Conservation (phyloP, 2,888 invertebrate species). For the Thyatira batis region DNA sequence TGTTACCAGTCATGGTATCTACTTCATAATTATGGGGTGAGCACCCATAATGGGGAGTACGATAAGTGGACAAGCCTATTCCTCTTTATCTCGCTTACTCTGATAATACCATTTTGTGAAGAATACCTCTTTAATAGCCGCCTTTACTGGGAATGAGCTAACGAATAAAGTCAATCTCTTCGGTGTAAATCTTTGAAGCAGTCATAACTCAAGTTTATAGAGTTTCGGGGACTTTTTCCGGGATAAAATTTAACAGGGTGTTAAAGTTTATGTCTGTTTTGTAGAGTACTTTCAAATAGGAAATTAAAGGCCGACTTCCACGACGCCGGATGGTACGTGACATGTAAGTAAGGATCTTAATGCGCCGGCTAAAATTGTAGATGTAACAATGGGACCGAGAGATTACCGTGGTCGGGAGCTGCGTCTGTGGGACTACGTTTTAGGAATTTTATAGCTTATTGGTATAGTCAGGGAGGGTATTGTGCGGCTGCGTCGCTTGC, state of each 20-base stretch:
- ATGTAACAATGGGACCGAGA: background rate
- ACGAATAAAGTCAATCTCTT: conserved; percentile 73
- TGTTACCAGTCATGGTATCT: conserved; percentile 26
- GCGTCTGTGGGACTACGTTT: background rate
- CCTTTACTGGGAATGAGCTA: conserved; percentile 65
- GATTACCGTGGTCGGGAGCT: background rate
- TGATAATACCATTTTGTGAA: conserved; percentile 63
- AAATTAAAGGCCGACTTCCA: conserved; percentile 1
- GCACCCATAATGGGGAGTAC: conserved; percentile 35
- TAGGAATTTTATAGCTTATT: background rate
- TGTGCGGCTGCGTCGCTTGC: background rate
- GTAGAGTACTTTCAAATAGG: background rate
- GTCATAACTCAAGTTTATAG: conserved; percentile 75
- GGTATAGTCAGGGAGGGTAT: background rate
- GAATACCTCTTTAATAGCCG: conserved; percentile 67
- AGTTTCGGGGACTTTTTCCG: conserved; percentile 54
- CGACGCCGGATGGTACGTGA: background rate
- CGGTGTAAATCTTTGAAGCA: conserved; percentile 68
- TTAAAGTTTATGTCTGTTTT: conserved; percentile 51
- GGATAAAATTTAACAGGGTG: conserved; percentile 40
- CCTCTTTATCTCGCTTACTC: conserved; percentile 53
- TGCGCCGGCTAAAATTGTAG: background rate
- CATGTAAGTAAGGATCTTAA: background rate
- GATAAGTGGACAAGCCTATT: conserved; percentile 57
- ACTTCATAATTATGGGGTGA: conserved; percentile 37